Evolutionary conservation across 2,113 vertebrate species (phyloP).

Genomic region (Alectura lathami): DNA sequence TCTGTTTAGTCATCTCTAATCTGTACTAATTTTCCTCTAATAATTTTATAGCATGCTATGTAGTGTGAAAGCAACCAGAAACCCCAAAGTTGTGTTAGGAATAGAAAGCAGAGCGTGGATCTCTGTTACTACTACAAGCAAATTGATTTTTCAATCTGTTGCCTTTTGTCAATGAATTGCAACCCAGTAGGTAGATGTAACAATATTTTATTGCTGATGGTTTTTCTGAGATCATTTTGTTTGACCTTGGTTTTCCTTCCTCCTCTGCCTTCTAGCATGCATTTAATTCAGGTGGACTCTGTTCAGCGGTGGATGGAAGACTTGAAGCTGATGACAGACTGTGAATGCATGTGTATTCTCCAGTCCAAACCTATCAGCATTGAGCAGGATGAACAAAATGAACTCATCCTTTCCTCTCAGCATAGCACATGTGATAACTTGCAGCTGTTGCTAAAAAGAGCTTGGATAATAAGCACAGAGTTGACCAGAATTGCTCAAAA

Average conservation of each 20-base stretch:
- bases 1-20: neutral
- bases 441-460: constrained; percentile 89
- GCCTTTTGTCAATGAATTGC: neutral
- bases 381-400: constrained; percentile 87
- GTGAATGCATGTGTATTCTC: constrained; percentile 96
- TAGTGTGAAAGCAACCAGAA: neutral
- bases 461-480: constrained; percentile 93
- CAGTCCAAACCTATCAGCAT: constrained; percentile 94
- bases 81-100: neutral
- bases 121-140: neutral
- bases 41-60: neutral
- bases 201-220: neutral
- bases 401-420: constrained; percentile 83
- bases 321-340: constrained; percentile 95
- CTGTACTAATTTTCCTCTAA: neutral
- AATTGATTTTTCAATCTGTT: neutral
- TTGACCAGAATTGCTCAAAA: constrained; percentile 92
- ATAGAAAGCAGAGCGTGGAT: fast-evolving
- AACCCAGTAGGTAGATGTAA: neutral
- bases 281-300: constrained; percentile 91
- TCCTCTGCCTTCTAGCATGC: constrained; percentile 74
- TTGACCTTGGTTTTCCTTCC: neutral
- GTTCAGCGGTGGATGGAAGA: constrained; percentile 99
- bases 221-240: neutral
- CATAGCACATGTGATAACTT: constrained; percentile 82